Base-by-base conservation (phyloP, 1,140 invertebrate species). In the Diorhabda sublineata region DNA sequence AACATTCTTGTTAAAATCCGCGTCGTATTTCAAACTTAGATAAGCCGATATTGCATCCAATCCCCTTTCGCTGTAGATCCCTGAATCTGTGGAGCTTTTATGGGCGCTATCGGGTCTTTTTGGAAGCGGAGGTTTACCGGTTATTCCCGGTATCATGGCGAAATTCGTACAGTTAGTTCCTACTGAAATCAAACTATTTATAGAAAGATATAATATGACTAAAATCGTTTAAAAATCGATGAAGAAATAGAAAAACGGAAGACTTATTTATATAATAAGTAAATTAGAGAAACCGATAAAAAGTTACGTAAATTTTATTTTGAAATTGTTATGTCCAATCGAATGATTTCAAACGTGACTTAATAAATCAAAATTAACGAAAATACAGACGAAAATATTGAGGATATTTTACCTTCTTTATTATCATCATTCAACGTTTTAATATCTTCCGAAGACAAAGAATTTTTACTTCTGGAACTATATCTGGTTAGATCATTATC, bases 61-160 rank as follows among this genome's bases (percentile, higher is more conserved):
- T 44, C 41, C 65, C 3, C 5, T 45, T 42, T 67, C 44, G 11
- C 4, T 43, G 4, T 67, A 45, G 3, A 58, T 44, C 45, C 60
- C 60, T 42, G 64, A 61, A 26, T 66, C 8, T 3, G 41, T 26
- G 11, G 45, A 57, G 56, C 11, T 45, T 56, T n/a, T 8, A 41
- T 64, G 5, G 52, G 45, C 11, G 41, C 8, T 9, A 8, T 66
- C 61, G 0, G 66, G 45, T 74, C 71, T 75, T 68, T 73, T 75
- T 9, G 74, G 75, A 45, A 77, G 41, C 6, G 76, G 75, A 3
- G 75, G 75, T 59, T 77, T 78, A 4, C 72, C 66, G 59, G 66
- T 70, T 57, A 77, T 42, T 26, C 73, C 74, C 45, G 76, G 76
- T 41, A 62, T 57, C 57, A 77, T 26, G 26, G 26, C 26, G 26